Conservation (phyloP, 2,888 invertebrate species). For the Cancer borealis region DNA sequence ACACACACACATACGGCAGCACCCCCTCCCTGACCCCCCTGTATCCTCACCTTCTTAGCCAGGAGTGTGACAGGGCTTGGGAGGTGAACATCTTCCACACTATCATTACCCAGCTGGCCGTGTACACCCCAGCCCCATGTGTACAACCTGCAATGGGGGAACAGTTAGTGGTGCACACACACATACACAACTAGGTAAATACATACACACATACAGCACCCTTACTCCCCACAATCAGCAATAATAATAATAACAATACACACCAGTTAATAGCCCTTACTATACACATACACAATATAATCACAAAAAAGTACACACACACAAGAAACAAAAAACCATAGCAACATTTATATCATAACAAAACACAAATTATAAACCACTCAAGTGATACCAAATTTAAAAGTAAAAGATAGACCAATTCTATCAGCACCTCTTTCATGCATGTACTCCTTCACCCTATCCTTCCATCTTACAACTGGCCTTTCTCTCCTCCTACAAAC, state of each 20-base stretch:
- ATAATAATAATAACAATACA: neutral
- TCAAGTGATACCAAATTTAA: too few relatives aligned
- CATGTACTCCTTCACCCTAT: too few relatives aligned
- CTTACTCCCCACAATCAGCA: neutral
- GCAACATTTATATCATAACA: too few relatives aligned
- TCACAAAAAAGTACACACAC: too few relatives aligned
- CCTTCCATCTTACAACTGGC: too few relatives aligned
- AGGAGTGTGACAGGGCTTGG: conserved; percentile 82
- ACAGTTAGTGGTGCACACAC: neutral
- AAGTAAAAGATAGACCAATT: too few relatives aligned
- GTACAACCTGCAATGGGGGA: conserved; percentile 83
- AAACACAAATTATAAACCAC: too few relatives aligned
- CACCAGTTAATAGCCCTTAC: too few relatives aligned
- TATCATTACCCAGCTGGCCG: conserved; percentile 93
- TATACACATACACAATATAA: too few relatives aligned
- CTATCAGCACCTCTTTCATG: too few relatives aligned
- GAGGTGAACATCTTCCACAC: conserved; percentile 85
- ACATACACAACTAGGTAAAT: neutral
- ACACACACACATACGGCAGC: neutral
- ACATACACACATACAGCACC: neutral
- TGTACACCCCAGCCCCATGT: conserved; percentile 98
- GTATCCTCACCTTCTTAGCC: conserved; percentile 80
- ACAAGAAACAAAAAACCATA: too few relatives aligned
- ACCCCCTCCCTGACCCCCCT: neutral
- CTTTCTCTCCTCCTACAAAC: too few relatives aligned